Evolutionary conservation across 2,888 invertebrate genomes (phyloP).

Genomic region (Tanypteryx hageni): DNA sequence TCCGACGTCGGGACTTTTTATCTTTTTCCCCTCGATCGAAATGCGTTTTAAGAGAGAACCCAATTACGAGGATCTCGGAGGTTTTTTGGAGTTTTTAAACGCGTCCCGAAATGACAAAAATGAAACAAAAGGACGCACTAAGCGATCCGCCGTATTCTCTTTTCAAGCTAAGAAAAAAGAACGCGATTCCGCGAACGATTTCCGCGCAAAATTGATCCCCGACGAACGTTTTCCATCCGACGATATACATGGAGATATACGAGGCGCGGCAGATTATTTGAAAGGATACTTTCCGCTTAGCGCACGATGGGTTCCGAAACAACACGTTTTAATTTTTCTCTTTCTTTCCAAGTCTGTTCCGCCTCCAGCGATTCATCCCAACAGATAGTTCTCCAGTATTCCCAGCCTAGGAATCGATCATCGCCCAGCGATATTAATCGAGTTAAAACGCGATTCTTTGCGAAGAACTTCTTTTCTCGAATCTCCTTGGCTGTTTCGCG

Average conservation of each 20-base stretch:
- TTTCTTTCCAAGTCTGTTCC: no score
- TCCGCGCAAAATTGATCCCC: no score
- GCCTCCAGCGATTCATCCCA: no score
- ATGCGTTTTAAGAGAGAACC: constrained; percentile 39
- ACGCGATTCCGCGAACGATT: not conserved
- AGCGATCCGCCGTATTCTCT: not conserved
- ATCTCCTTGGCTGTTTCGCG: not conserved
- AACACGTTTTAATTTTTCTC: no score
- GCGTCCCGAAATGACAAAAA: constrained; percentile 26
- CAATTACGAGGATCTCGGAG: constrained; percentile 51
- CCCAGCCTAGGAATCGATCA: not conserved
- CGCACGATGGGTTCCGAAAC: no score
- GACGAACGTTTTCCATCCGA: no score
- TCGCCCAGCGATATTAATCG: not conserved
- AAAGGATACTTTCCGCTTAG: no score
- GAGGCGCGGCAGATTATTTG: no score
- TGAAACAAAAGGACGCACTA: not conserved
- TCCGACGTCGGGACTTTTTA: constrained; percentile 17
- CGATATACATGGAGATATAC: no score
- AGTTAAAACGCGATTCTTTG: not conserved
- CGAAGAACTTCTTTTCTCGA: not conserved
- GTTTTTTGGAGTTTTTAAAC: not conserved
- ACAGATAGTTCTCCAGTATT: not conserved
- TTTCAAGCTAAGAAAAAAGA: not conserved
- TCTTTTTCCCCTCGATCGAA: constrained; percentile 32